These are phyloP conservation scores for Charadrius vociferus DNA, from an alignment of 2,113 vertebrate genomes.

Conservation along the genomic window DNA sequence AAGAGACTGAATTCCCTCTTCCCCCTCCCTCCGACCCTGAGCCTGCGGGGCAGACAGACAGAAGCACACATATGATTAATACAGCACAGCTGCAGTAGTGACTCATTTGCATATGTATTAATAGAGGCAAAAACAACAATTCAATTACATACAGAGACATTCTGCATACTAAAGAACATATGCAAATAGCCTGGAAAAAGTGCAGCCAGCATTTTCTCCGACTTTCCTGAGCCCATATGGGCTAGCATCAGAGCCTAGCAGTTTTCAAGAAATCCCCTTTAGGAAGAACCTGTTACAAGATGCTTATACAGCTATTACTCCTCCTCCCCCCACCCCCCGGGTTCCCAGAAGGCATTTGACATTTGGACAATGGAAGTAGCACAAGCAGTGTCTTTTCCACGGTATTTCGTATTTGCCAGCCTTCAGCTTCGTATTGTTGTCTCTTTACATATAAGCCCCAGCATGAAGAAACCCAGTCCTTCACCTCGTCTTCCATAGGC, in stretches of 20 bases:
- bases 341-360: conserved; percentile 30
- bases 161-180: conserved; percentile 79
- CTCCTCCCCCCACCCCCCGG: background rate
- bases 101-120: conserved; percentile 81
- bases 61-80: conserved; percentile 78
- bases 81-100: conserved; percentile 81
- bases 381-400: background rate
- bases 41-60: conserved; percentile 77
- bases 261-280: conserved; percentile 41
- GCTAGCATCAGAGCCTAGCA: conserved; percentile 40
- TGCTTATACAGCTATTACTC: conserved; percentile 27
- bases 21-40: conserved; percentile 56
- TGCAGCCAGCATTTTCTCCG: conserved; percentile 48
- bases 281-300: conserved; percentile 40
- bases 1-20: conserved; percentile 57
- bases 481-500: background rate
- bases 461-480: background rate
- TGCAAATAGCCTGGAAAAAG: conserved; percentile 70
- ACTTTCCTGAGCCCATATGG: conserved; percentile 56
- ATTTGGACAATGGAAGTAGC: conserved; percentile 60
- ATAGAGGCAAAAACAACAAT: conserved; percentile 82
- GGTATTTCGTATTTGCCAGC: conserved; percentile 13
- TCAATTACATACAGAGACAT: conserved; percentile 78
- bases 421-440: background rate
- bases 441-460: background rate